Conservation (phyloP, 2,888 invertebrate species). For the Chymomyza fuscimana region DNA sequence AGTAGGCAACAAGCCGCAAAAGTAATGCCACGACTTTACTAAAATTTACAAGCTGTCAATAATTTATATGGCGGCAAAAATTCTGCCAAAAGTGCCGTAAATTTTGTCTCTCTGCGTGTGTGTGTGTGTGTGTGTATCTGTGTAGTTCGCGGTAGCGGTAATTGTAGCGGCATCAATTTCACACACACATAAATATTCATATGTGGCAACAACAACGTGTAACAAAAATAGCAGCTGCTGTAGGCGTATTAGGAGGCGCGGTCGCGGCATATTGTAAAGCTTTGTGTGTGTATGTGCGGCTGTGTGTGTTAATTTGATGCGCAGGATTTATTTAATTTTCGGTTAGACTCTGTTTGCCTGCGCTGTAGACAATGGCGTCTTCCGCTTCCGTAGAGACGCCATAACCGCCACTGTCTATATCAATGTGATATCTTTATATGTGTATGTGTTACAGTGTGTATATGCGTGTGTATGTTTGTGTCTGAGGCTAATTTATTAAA, state of each 20-base stretch:
- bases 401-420: not conserved
- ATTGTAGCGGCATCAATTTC: slow-evolving; percentile 75
- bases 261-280: not conserved
- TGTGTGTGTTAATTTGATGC: slow-evolving; percentile 73
- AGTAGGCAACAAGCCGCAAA: not conserved
- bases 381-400: not conserved
- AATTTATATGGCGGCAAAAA: slow-evolving; percentile 67
- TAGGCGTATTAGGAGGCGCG: not conserved
- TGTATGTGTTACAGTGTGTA: not conserved
- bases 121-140: slow-evolving; percentile 18
- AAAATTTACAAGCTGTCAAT: slow-evolving; percentile 75
- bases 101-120: slow-evolving; percentile 49
- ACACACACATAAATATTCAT: slow-evolving; percentile 71
- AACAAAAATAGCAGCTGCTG: slow-evolving; percentile 7
- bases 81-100: slow-evolving; percentile 69
- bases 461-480: slow-evolving; percentile 27
- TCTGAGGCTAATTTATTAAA: slow-evolving; percentile 73
- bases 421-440: not conserved
- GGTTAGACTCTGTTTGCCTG: slow-evolving; percentile 31
- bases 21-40: slow-evolving; percentile 47
- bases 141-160: slow-evolving; percentile 66
- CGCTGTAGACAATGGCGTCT: slow-evolving; percentile 9
- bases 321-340: slow-evolving; percentile 75
- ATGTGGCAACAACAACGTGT: slow-evolving; percentile 49
- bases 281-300: slow-evolving; percentile 1